Percentiles rank a stretch among this genome's conserved stretches.
Evolutionary conservation across 2,797 vertebrate genomes (phyloP).

Genomic region (Phaenicophaeus curvirostris): DNA sequence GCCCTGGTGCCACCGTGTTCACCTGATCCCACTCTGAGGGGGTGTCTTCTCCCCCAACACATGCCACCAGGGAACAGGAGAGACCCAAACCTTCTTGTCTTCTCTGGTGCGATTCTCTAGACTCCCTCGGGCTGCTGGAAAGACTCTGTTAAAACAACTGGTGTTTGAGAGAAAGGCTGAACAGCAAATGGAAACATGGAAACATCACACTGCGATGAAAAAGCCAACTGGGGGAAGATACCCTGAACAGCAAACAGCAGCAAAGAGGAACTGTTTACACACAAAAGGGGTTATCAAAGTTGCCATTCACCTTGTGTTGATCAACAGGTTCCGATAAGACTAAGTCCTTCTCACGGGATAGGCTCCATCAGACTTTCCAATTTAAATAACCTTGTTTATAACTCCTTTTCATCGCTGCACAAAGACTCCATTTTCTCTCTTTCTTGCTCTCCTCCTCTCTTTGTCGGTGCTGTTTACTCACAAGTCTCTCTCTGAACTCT

Average conservation of each 20-base stretch:
- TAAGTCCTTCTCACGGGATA: constrained; percentile 60
- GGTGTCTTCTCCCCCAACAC: background rate
- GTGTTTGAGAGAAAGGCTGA: background rate
- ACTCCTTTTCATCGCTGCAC: constrained; percentile 68
- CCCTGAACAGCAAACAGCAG: constrained; percentile 10
- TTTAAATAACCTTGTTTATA: constrained; percentile 75
- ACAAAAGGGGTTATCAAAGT: constrained; percentile 48
- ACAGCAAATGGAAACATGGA: background rate
- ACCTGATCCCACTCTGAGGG: background rate
- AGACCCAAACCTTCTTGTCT: background rate
- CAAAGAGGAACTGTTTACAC: constrained; percentile 50
- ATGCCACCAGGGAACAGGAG: accelerated
- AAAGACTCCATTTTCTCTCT: constrained; percentile 69
- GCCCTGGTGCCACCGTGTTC: background rate
- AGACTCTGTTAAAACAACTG: background rate
- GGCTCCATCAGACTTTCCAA: constrained; percentile 66
- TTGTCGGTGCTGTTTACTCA: constrained; percentile 79
- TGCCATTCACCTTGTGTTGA: constrained; percentile 60
- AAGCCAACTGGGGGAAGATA: constrained; percentile 23
- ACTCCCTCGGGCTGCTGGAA: background rate
- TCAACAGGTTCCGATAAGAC: constrained; percentile 67
- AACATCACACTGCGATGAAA: background rate
- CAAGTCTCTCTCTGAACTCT: constrained; percentile 75
- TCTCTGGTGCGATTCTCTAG: background rate
- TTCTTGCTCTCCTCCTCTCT: constrained; percentile 65